Evolutionary conservation across 2,888 invertebrate genomes (phyloP).

Genomic region (Thecocarcelia acutangulata): DNA sequence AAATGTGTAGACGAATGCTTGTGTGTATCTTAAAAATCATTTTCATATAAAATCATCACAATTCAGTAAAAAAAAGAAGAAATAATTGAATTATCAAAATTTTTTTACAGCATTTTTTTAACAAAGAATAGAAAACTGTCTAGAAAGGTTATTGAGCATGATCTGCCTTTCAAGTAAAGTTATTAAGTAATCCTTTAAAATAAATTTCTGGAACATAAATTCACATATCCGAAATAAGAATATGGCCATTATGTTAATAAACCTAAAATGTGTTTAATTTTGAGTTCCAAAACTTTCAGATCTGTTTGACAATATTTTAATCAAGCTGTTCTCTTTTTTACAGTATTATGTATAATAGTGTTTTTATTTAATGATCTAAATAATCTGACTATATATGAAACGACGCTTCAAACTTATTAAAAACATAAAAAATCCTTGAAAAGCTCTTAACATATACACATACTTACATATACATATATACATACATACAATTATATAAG

Average conservation of each 20-base stretch:
- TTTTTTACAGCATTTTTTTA: neutral
- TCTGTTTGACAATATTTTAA: no score
- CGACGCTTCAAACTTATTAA: conserved; percentile 44
- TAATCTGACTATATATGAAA: conserved; percentile 52
- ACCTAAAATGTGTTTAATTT: no score
- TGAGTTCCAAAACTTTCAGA: no score
- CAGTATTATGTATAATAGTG: conserved; percentile 22
- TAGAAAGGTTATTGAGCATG: no score
- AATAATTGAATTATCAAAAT: neutral
- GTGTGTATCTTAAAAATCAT: conserved; percentile 8
- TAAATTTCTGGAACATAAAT: no score
- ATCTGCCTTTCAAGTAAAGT: no score
- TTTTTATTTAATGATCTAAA: conserved; percentile 11
- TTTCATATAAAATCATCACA: conserved; percentile 3
- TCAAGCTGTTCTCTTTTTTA: neutral
- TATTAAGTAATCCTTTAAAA: no score
- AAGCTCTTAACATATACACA: neutral
- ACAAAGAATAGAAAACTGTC: neutral
- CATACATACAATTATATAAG: neutral
- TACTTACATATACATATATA: neutral
- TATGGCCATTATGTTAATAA: no score
- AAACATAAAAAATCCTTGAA: conserved; percentile 26
- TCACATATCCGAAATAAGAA: no score
- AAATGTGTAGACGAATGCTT: neutral
- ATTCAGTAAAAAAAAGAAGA: conserved; percentile 1